These are phyloP conservation scores for Nesidiocoris tenuis DNA, from an alignment of 2,888 invertebrate species.

Conservation along the genomic window DNA sequence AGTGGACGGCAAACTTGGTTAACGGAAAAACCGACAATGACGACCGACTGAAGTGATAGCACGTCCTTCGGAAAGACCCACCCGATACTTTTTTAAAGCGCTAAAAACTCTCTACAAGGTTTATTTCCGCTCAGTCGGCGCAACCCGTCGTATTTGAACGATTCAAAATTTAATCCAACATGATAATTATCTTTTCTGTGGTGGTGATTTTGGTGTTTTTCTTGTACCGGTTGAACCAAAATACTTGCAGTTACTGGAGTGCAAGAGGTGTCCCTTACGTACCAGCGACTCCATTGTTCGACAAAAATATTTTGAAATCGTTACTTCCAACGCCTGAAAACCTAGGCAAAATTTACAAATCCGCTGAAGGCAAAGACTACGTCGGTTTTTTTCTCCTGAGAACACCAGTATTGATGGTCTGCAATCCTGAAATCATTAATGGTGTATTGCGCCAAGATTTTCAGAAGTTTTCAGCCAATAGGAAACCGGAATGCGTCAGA, in stretches of 20 bases:
- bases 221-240: constrained; percentile 11
- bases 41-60: background rate
- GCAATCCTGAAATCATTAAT: constrained; percentile 28
- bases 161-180: background rate
- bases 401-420: constrained; percentile 32
- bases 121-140: background rate
- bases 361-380: constrained; percentile 1
- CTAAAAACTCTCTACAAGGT: too few species aligned
- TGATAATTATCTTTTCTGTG: background rate
- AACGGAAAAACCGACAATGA: too few species aligned
- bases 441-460: constrained; percentile 30
- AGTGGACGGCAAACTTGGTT: too few species aligned
- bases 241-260: constrained; percentile 29
- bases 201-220: background rate
- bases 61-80: background rate
- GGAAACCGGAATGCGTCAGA: constrained; percentile 7
- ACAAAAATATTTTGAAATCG: constrained; percentile 23
- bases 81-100: too few species aligned
- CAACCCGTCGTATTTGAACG: background rate
- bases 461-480: constrained; percentile 29
- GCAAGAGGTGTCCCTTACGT: constrained; percentile 22
- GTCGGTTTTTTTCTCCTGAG: constrained; percentile 43
- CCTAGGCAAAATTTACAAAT: constrained; percentile 25
- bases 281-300: constrained; percentile 29
- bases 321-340: constrained; percentile 11